A percentile compares a stretch with the other conserved stretches of the same genome.
Conservation (phyloP, 2,797 vertebrate species). For the Paratrypauchen microcephalus region DNA sequence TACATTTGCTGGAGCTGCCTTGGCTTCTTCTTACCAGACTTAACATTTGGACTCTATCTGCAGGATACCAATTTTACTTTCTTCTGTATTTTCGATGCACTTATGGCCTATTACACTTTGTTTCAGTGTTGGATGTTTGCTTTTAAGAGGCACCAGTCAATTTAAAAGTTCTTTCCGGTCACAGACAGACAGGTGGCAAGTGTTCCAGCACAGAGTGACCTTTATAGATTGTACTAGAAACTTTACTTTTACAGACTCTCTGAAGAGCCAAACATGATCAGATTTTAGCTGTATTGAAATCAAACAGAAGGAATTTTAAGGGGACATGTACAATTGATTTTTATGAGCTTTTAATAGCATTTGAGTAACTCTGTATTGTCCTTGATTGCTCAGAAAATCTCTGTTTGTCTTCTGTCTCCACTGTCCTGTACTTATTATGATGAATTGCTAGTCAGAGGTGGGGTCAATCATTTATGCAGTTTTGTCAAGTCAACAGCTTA, state of each 20-base stretch:
- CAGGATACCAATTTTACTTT: constrained; percentile 58
- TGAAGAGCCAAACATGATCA: not conserved
- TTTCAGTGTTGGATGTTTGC: constrained; percentile 34
- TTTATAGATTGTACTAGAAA: too few relatives aligned
- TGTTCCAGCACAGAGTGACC: constrained; percentile 9
- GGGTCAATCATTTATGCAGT: too few relatives aligned
- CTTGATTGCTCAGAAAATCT: too few relatives aligned
- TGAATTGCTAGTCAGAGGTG: too few relatives aligned
- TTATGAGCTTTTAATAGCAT: too few relatives aligned
- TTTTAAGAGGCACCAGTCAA: constrained; percentile 13
- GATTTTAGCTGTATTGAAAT: not conserved
- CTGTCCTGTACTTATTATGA: too few relatives aligned
- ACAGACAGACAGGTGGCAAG: constrained; percentile 8
- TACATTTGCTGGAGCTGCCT: constrained; percentile 61
- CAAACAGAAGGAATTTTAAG: too few relatives aligned
- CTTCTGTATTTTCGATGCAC: constrained; percentile 45
- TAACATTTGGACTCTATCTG: constrained; percentile 63
- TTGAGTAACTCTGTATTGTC: too few relatives aligned
- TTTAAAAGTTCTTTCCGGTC: constrained; percentile 21
- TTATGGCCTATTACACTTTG: constrained; percentile 41
- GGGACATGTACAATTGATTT: too few relatives aligned
- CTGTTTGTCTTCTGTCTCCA: too few relatives aligned
- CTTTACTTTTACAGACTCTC: too few relatives aligned
- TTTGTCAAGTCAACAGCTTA: too few relatives aligned
- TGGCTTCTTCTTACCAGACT: constrained; percentile 60